Percentiles rank a stretch among this genome's conserved stretches.
Conservation (phyloP, 2,797 vertebrate species). For the Diceros bicornis region DNA sequence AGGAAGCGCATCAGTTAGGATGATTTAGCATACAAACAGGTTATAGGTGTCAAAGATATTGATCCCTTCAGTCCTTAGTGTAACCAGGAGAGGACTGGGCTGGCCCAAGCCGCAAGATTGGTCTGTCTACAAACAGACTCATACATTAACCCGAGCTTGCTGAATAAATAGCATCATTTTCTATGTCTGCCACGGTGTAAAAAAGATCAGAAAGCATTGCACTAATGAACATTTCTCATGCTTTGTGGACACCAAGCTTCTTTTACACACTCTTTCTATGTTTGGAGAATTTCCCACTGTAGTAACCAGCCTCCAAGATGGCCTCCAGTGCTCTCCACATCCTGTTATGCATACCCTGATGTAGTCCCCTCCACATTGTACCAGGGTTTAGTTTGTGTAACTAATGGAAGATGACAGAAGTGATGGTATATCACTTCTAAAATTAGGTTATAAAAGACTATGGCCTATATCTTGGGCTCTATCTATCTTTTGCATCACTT, state of each 20-base stretch:
- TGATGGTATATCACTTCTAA: not conserved
- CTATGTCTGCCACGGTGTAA: not conserved
- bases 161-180: slow-evolving; percentile 10
- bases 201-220: not conserved
- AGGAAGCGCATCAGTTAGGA: not conserved
- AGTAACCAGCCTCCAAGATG: not conserved
- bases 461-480: not conserved
- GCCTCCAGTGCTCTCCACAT: not conserved
- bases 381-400: not conserved
- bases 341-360: not conserved
- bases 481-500: not conserved
- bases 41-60: not conserved
- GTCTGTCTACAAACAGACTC: not conserved
- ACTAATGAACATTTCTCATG: slow-evolving; percentile 1
- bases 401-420: not conserved
- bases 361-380: not conserved
- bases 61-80: not conserved
- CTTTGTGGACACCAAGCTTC: not conserved
- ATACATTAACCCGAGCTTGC: slow-evolving; percentile 1
- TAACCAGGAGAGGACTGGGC: not conserved
- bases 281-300: not conserved
- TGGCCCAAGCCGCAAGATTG: not conserved
- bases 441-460: not conserved
- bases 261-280: not conserved
- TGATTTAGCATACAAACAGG: not conserved